Percentiles rank a stretch among this genome's conserved stretches.
These are phyloP conservation scores for Perognathus longimembris DNA, from an alignment of 2,113 vertebrate genomes.

Conservation along the genomic window DNA sequence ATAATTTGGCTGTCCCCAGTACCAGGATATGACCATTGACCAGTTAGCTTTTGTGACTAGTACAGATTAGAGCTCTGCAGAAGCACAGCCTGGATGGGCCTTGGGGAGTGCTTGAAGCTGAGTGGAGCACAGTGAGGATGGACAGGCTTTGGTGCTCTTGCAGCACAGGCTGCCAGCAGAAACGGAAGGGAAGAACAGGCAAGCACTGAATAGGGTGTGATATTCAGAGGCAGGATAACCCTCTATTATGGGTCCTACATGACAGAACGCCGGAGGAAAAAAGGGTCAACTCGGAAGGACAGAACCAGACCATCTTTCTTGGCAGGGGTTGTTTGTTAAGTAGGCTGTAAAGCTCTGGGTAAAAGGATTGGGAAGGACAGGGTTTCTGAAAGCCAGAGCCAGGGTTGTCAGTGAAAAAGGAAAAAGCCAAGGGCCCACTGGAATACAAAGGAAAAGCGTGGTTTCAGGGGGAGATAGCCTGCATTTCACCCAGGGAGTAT, in stretches of 20 bases:
- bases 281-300: not conserved
- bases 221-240: not conserved
- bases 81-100: not conserved
- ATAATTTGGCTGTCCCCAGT: not conserved
- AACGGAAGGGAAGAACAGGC: not conserved
- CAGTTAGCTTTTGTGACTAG: not conserved
- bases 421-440: not conserved
- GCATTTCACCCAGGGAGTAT: not conserved
- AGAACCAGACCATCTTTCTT: not conserved
- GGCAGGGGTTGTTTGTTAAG: not conserved
- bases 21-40: not conserved
- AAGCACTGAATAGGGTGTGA: not conserved
- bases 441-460: not conserved
- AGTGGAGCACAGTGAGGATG: not conserved
- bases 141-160: not conserved
- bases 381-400: slow-evolving; percentile 3
- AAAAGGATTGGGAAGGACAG: not conserved
- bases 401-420: not conserved
- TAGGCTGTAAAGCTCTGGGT: not conserved
- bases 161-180: not conserved
- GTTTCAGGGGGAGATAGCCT: not conserved
- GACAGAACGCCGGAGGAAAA: not conserved
- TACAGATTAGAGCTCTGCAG: not conserved
- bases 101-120: not conserved
- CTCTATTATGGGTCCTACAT: not conserved